Percentiles rank a stretch among this genome's conserved stretches.
These are phyloP conservation scores for Phrynocephalus forsythii DNA, from an alignment of 2,797 vertebrate species.

Conservation along the genomic window DNA sequence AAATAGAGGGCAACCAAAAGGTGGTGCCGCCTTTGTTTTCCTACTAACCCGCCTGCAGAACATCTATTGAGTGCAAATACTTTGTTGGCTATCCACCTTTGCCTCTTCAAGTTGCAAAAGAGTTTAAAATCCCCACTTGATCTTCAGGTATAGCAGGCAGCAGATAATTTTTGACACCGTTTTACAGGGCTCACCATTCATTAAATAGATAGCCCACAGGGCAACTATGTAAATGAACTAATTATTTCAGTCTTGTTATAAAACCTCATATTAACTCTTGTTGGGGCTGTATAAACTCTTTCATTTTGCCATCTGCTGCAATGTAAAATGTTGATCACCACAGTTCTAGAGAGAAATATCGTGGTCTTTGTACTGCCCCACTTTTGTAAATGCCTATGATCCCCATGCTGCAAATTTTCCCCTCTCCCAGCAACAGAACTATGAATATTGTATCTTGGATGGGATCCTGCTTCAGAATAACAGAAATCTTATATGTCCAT, in stretches of 20 bases:
- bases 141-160: slow-evolving; percentile 56
- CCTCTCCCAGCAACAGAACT: background rate
- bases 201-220: slow-evolving; percentile 61
- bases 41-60: slow-evolving; percentile 43
- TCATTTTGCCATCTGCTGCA: slow-evolving; percentile 39
- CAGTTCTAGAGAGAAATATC: background rate
- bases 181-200: slow-evolving; percentile 57
- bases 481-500: background rate
- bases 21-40: slow-evolving; percentile 53
- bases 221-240: slow-evolving; percentile 72
- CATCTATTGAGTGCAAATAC: slow-evolving; percentile 45
- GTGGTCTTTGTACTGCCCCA: background rate
- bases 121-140: slow-evolving; percentile 66
- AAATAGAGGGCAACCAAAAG: slow-evolving; percentile 36
- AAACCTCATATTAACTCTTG: slow-evolving; percentile 53
- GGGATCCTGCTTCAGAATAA: background rate
- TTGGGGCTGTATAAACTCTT: slow-evolving; percentile 33
- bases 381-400: background rate
- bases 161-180: slow-evolving; percentile 57
- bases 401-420: background rate
- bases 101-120: slow-evolving; percentile 48
- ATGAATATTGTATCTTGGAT: background rate
- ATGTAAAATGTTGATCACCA: background rate
- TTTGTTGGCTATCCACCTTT: slow-evolving; percentile 29
- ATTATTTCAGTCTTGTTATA: slow-evolving; percentile 65